phyloP scores from a whole-genome alignment of 2,113 vertebrate genomes.

The Rallus limicola region DNA sequence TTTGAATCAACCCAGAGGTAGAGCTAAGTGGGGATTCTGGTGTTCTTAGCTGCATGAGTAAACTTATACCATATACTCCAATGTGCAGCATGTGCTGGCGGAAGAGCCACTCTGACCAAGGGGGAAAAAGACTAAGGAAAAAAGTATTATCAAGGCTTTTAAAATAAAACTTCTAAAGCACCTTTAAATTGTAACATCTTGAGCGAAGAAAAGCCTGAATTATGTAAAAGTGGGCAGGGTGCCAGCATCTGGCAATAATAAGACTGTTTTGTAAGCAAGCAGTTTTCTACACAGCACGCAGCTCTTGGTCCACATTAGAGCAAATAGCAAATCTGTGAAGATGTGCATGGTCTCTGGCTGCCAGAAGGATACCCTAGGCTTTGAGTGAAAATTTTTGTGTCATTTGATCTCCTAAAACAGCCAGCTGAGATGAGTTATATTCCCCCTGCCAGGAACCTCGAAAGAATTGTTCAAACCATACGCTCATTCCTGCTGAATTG shows the following conservation, averaged over 20 bases:
- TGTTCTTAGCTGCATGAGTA: neutral
- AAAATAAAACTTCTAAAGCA: constrained; percentile 73
- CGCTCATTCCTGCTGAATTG: constrained; percentile 64
- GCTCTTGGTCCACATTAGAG: constrained; percentile 44
- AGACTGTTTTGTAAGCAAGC: constrained; percentile 77
- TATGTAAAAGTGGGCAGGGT: constrained; percentile 70
- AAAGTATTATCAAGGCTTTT: constrained; percentile 47
- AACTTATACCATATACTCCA: neutral
- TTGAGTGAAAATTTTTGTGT: constrained; percentile 50
- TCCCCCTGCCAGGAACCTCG: constrained; percentile 61
- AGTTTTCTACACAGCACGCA: constrained; percentile 64
- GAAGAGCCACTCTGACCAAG: neutral
- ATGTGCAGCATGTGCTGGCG: neutral
- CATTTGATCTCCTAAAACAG: constrained; percentile 63
- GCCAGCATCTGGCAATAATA: constrained; percentile 81
- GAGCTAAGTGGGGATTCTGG: neutral
- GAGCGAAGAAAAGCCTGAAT: constrained; percentile 70
- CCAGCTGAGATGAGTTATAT: constrained; percentile 73
- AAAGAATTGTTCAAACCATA: constrained; percentile 67
- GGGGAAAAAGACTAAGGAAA: neutral
- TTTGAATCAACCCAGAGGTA: constrained; percentile 11
- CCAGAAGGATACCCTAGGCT: constrained; percentile 64
- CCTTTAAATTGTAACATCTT: constrained; percentile 76
- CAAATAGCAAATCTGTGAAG: constrained; percentile 47
- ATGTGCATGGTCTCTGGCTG: constrained; percentile 58